These are phyloP conservation scores for Octodonta nipae DNA, from an alignment of 2,888 invertebrate genomes.

Conservation along the genomic window DNA sequence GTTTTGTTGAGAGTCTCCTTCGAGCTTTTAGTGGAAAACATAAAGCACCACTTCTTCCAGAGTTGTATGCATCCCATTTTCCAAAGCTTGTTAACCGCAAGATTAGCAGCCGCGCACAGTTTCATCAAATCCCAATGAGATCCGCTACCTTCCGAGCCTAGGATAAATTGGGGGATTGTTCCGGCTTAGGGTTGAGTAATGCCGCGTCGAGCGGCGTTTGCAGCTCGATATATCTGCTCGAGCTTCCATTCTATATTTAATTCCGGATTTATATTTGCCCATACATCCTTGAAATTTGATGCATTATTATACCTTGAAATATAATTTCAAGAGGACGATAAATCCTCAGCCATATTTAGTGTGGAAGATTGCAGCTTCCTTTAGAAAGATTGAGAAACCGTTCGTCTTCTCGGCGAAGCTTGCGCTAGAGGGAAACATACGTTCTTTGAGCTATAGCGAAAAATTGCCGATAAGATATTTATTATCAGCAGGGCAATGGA, in stretches of 20 bases:
- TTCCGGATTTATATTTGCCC: constrained; percentile 37
- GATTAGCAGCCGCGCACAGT: constrained; percentile 36
- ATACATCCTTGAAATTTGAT: constrained; percentile 35
- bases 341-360: constrained; percentile 15
- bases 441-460: too few relatives aligned
- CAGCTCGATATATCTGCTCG: constrained; percentile 35
- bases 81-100: constrained; percentile 37
- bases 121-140: constrained; percentile 40
- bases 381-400: too few relatives aligned
- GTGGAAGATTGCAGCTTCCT: too few relatives aligned
- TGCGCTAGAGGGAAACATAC: too few relatives aligned
- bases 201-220: constrained; percentile 35
- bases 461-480: too few relatives aligned
- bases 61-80: constrained; percentile 35
- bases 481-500: too few relatives aligned
- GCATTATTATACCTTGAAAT: constrained; percentile 37
- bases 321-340: constrained; percentile 31
- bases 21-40: too few relatives aligned
- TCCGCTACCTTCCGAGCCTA: constrained; percentile 34
- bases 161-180: constrained; percentile 39
- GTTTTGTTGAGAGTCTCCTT: too few relatives aligned
- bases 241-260: constrained; percentile 33
- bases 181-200: constrained; percentile 37
- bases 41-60: too few relatives aligned
- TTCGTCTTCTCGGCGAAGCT: too few relatives aligned